Base-by-base conservation (phyloP, 2,113 vertebrate species). In the Hymenochirus boettgeri region DNA sequence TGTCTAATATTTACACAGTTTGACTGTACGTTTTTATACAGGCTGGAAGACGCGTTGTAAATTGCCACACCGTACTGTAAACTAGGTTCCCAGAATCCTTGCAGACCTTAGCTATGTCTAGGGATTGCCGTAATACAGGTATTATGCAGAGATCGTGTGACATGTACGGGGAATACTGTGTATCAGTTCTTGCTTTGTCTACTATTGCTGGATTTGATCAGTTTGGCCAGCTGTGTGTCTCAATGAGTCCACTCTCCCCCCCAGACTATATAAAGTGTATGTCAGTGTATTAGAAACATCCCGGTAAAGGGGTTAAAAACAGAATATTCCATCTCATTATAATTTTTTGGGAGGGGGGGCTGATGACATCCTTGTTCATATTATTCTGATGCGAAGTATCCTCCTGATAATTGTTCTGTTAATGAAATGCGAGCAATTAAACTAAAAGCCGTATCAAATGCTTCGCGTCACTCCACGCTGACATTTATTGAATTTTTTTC, bases 391-490 rank as follows among this genome's bases (percentile, higher is more conserved):
- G 70, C 78, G 76, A 85, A 85, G 83, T 85, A 87, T 84, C 83
- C 86, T 83, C 82, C 71, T 75, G 83, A 80, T 86, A 87, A 86
- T 84, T 79, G 83, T 85, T 86, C 73, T 86, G 84, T 89, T 89
- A 89, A 92, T 92, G 84, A 91, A 92, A 92, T 88, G 88, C 85
- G 88, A 87, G 89, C 89, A 94, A 95, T 94, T 97, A 93, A 90
- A 86, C 89, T 94, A 91, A 96, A 92, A 94, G 92, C 90, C 85
- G 83, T 89, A 90, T 95, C 79, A 76, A 90, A 91, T 88, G 82
- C 75, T 77, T 66, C 79, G 86, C 86, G 90, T 88, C 90, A 89
- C 82, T 93, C 87, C 79, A 80, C 75, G 73, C 78, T 82, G 83
- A 87, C 84, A 83, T 85, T 85, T 92, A 93, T 92, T 91, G 88